Conservation (phyloP, 2,797 vertebrate species). For the Eupleurogrammus muticus region DNA sequence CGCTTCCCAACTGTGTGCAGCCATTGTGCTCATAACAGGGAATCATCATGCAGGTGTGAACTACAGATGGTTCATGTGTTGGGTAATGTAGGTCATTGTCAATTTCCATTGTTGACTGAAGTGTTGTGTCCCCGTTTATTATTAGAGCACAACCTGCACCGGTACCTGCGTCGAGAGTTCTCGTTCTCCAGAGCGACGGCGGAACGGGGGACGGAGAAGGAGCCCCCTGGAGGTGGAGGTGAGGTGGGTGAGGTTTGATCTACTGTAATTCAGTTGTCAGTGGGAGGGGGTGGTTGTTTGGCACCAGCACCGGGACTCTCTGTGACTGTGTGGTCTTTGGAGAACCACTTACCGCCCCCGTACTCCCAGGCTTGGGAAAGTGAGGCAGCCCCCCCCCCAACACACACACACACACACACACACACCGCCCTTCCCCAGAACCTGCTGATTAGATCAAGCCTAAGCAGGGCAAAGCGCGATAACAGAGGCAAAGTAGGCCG, state of each 20-base stretch:
- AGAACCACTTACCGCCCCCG: conserved; percentile 62
- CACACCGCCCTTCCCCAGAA: background rate
- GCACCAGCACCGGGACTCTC: conserved; percentile 55
- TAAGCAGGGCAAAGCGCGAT: conserved; percentile 52
- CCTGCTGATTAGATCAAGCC: conserved; percentile 80
- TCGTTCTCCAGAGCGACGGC: background rate
- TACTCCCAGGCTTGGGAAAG: conserved; percentile 59
- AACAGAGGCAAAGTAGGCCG: conserved; percentile 81
- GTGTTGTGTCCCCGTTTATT: conserved; percentile 63
- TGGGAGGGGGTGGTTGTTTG: conserved; percentile 55
- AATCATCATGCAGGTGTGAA: conserved; percentile 28
- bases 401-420: background rate
- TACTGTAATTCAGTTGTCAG: conserved; percentile 43
- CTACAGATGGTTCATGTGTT: conserved; percentile 68
- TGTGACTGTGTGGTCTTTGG: conserved; percentile 61
- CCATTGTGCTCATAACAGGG: conserved; percentile 16
- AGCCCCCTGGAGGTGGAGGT: conserved; percentile 53
- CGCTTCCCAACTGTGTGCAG: background rate
- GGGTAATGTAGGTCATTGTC: conserved; percentile 76
- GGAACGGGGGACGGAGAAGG: conserved; percentile 16
- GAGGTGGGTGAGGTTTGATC: conserved; percentile 51
- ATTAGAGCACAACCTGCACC: conserved; percentile 45
- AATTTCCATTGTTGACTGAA: conserved; percentile 59
- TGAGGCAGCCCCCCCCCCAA: conserved; percentile 36
- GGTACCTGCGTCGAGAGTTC: conserved; percentile 16